Base-by-base conservation (phyloP, 2,888 invertebrate genomes). In the Trachelus iudaicus region DNA sequence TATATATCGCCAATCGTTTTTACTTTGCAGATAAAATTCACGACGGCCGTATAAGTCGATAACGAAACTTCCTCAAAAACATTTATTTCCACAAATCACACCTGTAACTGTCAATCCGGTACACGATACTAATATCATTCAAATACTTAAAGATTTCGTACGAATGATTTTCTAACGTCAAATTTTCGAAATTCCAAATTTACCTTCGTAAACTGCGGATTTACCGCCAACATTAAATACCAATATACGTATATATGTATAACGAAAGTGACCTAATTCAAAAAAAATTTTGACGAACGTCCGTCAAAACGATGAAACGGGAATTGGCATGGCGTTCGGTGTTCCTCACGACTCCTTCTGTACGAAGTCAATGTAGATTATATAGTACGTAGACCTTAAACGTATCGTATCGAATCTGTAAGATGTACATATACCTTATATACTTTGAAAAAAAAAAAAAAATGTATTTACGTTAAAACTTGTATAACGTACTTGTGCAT, bases 271-370 rank as follows among this genome's bases (percentile, higher is more conserved):
- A 35, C 35, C 35, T 12, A 35, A 35, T 1, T 3, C 1, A 40
- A 15, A 37, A 37, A 37, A 37, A 12, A 12, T 35, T 35, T 35
- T 35, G 12, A 35, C 35, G 12, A 35, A 35, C 35, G 6, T 56
- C 9, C 56, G 9, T 69, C 71, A 40, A 15, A 34, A 15, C 15
- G 31, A 75, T 30, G 34, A 69, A 73, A 76, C 74, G 37, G 74
- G 31, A 73, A 30, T 35, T 35, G n/a, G 40, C 34, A 75, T 30
- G n/a, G 73, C 74, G 73, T 56, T n/a, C 69, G 40, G 81, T 84
- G 83, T 82, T 83, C 83, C 83, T 86, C 83, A 80, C 83, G 85
- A 84, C 85, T 86, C 85, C 85, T 85, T 84, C 84, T 86, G 76
- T 83, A 82, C 83, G 83, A 84, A 83, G 85, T 86, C 85, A 86